Conservation (phyloP, 2,113 vertebrate species). For the Cyprinodon tularosa region DNA sequence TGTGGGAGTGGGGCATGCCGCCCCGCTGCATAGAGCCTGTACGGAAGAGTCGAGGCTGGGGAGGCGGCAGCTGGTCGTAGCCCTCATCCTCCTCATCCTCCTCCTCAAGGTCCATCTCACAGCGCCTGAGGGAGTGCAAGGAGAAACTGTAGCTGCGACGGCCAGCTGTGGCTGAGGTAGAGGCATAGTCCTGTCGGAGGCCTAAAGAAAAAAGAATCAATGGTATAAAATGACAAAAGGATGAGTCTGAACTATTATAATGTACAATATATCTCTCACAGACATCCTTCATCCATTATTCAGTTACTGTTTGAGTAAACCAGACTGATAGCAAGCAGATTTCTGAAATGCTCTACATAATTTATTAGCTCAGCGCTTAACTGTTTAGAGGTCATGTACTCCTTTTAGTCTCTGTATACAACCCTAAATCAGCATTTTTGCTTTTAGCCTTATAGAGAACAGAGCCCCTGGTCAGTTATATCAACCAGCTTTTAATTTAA, state of each 20-base stretch:
- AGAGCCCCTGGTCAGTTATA: too few relatives aligned
- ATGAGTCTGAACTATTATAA: neutral
- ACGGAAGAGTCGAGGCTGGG: constrained; percentile 89
- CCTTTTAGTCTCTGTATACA: neutral
- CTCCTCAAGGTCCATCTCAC: constrained; percentile 87
- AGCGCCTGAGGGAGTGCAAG: constrained; percentile 82
- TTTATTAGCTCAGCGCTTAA: constrained; percentile 19
- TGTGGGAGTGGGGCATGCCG: constrained; percentile 91
- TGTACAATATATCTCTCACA: constrained; percentile 6
- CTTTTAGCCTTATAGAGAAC: neutral
- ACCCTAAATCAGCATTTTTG: neutral
- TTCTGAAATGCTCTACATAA: constrained; percentile 38
- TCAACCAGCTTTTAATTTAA: too few relatives aligned
- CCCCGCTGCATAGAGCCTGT: constrained; percentile 89
- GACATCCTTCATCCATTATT: constrained; percentile 35
- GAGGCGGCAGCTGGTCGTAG: constrained; percentile 92
- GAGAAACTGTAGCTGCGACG: constrained; percentile 90
- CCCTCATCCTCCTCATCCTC: constrained; percentile 92
- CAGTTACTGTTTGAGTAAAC: neutral
- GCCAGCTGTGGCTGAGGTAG: constrained; percentile 88
- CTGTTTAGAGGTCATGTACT: constrained; percentile 33
- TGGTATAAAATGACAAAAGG: constrained; percentile 19
- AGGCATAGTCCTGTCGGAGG: constrained; percentile 96
- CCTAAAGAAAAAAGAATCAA: constrained; percentile 74
- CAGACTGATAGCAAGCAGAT: constrained; percentile 18